Base-by-base conservation (phyloP, 2,797 vertebrate species). In the Anguilla obscura region DNA sequence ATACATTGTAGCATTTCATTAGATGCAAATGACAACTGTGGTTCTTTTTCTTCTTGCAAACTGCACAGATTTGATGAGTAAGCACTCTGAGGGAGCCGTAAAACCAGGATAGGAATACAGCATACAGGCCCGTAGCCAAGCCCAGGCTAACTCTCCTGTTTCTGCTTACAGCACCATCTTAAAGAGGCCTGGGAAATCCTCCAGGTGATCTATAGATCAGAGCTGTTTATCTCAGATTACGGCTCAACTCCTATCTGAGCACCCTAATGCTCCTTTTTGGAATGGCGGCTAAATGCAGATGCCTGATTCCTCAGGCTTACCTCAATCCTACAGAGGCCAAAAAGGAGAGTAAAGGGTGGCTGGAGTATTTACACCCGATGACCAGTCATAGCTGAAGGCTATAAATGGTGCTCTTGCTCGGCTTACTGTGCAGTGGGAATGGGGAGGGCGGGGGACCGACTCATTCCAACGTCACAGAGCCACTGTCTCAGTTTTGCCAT, bases 151-250 rank as follows among this genome's bases (percentile, higher is more conserved):
- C 63, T 86, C 86, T 88, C 86, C 50, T 87, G 85, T 87, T 84
- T 82, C 83, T n/a, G 84, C 86, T 54, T 54, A 69, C 27, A n/a
- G 16, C 63, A 84, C 63, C n/a, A 66, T 63, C 48, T 89, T 69
- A 76, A 71, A 85, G 90, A 92, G 76, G 10, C 88, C 91, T 86
- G 92, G 93, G 92, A 95, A 96, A 94, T 94, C 93, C 89, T 52
- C 90, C 36, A 94, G 94, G 93, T 93, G 91, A 90, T 92, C 93
- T 93, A 90, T 90, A 33, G 92, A 91, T 94, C 92, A 91, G 90
- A 89, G 33, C 85, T 66, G 50, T 89, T 96, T 96, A 96, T 96
- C 95, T 92, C 90, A 91, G 93, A 91, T 96, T 96, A 96, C 93
- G 93, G 92, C 89, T 93, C 3, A 56, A 92, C 89, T 91, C 91